Conservation (phyloP, 1,140 invertebrate genomes). For the Leucophenga varia region DNA sequence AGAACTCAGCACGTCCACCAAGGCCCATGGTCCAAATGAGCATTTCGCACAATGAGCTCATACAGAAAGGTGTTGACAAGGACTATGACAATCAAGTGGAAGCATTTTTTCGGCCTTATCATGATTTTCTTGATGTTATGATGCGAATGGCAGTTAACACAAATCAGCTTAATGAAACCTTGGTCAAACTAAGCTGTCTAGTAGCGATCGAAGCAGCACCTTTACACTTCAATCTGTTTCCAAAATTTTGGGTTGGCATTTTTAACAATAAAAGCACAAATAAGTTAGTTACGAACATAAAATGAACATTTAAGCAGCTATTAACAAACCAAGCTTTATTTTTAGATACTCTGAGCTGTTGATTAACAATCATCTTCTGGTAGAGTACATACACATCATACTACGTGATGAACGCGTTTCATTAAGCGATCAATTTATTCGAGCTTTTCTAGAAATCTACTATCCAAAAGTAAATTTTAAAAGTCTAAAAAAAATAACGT, state of each 20-base stretch:
- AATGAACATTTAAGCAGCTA: background rate
- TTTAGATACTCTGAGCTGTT: slow-evolving; percentile 49
- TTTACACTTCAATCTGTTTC: slow-evolving; percentile 53
- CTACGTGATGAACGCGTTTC: slow-evolving; percentile 46
- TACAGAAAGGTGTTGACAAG: slow-evolving; percentile 68
- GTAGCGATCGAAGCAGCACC: slow-evolving; percentile 53
- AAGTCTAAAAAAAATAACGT: background rate
- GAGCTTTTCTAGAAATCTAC: slow-evolving; percentile 52
- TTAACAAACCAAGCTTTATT: background rate
- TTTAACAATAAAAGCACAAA: slow-evolving; percentile 52
- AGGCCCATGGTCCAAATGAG: slow-evolving; percentile 88
- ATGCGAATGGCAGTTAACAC: slow-evolving; percentile 77
- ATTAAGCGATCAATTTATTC: slow-evolving; percentile 46
- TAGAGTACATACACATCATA: slow-evolving; percentile 52
- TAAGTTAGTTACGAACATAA: slow-evolving; percentile 38
- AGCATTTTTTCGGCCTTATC: slow-evolving; percentile 80
- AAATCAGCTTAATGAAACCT: slow-evolving; percentile 49
- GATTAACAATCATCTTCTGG: slow-evolving; percentile 40
- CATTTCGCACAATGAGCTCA: slow-evolving; percentile 69
- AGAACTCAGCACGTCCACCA: slow-evolving; percentile 64
- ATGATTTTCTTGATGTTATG: slow-evolving; percentile 83
- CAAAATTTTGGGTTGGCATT: slow-evolving; percentile 56
- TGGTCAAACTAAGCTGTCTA: slow-evolving; percentile 50
- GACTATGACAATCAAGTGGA: slow-evolving; percentile 77
- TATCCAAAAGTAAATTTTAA: slow-evolving; percentile 39